These are phyloP conservation scores for Hermaeophaga mercurialis DNA, from an alignment of 2,888 invertebrate species.

Conservation along the genomic window DNA sequence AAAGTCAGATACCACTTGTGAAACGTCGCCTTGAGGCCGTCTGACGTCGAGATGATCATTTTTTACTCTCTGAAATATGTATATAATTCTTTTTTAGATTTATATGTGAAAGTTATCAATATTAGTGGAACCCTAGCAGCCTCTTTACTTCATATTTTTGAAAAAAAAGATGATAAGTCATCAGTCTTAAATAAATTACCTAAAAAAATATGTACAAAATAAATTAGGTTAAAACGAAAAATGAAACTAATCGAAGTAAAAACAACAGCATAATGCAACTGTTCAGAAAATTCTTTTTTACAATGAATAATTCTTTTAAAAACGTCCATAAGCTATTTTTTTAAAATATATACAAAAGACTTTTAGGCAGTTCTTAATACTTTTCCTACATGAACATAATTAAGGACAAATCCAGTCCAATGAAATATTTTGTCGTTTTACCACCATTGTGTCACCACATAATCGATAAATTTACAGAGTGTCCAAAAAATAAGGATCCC, in stretches of 20 bases:
- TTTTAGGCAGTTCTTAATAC: slow-evolving; percentile 38
- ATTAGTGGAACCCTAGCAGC: too few species aligned
- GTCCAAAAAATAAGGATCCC: not conserved
- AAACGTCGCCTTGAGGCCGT: too few species aligned
- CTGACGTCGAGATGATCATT: too few species aligned
- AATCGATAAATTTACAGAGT: slow-evolving; percentile 14
- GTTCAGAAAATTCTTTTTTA: slow-evolving; percentile 31
- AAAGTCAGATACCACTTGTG: too few species aligned
- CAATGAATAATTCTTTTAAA: slow-evolving; percentile 29
- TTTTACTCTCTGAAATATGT: too few species aligned
- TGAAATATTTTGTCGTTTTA: slow-evolving; percentile 26
- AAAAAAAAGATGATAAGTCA: slow-evolving; percentile 50
- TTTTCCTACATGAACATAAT: slow-evolving; percentile 38
- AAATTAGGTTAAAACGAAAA: slow-evolving; percentile 31
- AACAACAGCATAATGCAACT: slow-evolving; percentile 30
- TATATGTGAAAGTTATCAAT: too few species aligned
- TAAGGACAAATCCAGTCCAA: slow-evolving; percentile 35
- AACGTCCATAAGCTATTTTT: slow-evolving; percentile 37
- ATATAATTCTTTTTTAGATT: too few species aligned
- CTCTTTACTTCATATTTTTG: too few species aligned
- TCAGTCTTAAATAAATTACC: slow-evolving; percentile 56
- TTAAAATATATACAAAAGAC: slow-evolving; percentile 37
- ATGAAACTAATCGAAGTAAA: too few species aligned
- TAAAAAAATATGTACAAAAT: slow-evolving; percentile 48
- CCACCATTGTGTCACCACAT: slow-evolving; percentile 23